phyloP scores from a whole-genome alignment of 1,140 invertebrate species.

The Cotesia chilonis region DNA sequence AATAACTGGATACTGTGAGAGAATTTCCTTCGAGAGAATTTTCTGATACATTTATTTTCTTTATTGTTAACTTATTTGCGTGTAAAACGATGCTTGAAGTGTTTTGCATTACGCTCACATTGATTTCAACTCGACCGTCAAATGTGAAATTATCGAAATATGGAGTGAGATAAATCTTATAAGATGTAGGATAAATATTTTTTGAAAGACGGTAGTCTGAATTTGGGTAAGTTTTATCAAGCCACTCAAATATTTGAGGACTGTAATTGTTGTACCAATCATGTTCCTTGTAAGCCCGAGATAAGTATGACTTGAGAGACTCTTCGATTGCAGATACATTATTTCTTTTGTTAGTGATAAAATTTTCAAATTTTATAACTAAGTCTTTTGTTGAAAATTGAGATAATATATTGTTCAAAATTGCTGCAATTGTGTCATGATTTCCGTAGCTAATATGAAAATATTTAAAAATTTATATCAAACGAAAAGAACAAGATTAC shows the following conservation, averaged over 20 bases:
- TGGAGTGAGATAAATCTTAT: slow-evolving; percentile 50
- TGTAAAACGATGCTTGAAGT: slow-evolving; percentile 49
- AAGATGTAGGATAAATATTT: slow-evolving; percentile 44
- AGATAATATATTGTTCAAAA: slow-evolving; percentile 40
- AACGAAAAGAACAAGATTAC: too few relatives aligned
- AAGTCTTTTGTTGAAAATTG: slow-evolving; percentile 43
- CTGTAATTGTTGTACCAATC: slow-evolving; percentile 45
- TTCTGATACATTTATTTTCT: slow-evolving; percentile 19
- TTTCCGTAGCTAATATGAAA: slow-evolving; percentile 40
- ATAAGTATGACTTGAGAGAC: slow-evolving; percentile 22
- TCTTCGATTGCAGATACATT: slow-evolving; percentile 25
- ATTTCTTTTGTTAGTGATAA: slow-evolving; percentile 12
- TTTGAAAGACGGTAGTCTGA: slow-evolving; percentile 50
- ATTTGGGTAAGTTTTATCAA: slow-evolving; percentile 40
- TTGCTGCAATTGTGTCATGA: slow-evolving; percentile 37
- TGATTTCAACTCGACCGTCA: slow-evolving; percentile 49
- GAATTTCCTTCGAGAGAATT: slow-evolving; percentile 7
- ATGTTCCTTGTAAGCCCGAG: slow-evolving; percentile 38
- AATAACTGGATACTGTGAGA: slow-evolving; percentile 18
- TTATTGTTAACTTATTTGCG: slow-evolving; percentile 44
- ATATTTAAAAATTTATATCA: too few relatives aligned
- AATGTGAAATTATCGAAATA: slow-evolving; percentile 53
- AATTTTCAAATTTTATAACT: slow-evolving; percentile 41
- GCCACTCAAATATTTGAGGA: slow-evolving; percentile 42
- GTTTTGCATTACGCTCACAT: slow-evolving; percentile 35